Evolutionary conservation across 2,797 vertebrate genomes (phyloP).

Genomic region (Phalanger gymnotis): DNA sequence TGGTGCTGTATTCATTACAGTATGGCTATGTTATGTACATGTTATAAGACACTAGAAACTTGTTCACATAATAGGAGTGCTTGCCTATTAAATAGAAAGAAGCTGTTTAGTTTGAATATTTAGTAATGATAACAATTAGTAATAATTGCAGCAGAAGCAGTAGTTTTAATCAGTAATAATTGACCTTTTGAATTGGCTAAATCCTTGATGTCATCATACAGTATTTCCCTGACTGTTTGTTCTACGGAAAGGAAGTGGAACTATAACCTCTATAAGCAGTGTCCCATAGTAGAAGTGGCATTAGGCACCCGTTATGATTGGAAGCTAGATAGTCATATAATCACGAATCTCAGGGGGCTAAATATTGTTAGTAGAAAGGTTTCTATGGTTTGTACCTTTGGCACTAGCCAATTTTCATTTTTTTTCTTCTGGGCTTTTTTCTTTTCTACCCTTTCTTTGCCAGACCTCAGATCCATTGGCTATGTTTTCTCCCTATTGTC

Average conservation of each 20-base stretch:
- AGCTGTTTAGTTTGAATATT: not conserved
- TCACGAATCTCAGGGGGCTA: not conserved
- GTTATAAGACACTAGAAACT: not conserved
- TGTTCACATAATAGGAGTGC: not conserved
- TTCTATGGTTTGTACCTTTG: not conserved
- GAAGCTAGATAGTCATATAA: not conserved
- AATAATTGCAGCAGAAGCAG: not conserved
- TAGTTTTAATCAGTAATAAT: not conserved
- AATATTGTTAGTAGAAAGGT: not conserved
- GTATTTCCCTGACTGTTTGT: not conserved
- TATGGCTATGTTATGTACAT: not conserved
- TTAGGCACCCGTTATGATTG: not conserved
- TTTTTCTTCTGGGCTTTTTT: not conserved
- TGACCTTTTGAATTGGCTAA: not conserved
- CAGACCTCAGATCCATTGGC: not conserved
- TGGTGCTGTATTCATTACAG: not conserved
- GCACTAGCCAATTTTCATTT: not conserved
- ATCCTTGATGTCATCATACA: not conserved
- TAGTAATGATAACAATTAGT: not conserved
- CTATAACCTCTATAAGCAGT: not conserved
- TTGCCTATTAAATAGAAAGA: not conserved
- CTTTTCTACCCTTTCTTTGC: not conserved
- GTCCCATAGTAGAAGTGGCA: not conserved
- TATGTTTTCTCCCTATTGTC: not conserved
- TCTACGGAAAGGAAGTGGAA: not conserved